Conservation (phyloP, 2,797 vertebrate genomes). For the Cynopterus sphinx region DNA sequence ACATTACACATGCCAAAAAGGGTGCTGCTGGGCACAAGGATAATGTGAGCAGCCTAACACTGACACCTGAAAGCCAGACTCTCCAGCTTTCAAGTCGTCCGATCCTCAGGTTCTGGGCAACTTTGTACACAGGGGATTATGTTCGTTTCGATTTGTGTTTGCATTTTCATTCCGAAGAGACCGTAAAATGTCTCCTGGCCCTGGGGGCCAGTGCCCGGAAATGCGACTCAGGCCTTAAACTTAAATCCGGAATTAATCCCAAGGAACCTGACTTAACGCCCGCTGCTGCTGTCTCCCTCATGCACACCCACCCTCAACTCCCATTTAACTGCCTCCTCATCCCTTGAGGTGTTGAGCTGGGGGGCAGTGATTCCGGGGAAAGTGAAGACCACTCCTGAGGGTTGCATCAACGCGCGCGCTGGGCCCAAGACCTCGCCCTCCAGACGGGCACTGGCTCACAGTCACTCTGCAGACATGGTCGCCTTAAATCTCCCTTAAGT, state of each 20-base stretch:
- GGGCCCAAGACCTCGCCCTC: neutral
- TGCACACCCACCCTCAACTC: neutral
- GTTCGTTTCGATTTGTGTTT: neutral
- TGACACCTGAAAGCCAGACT: neutral
- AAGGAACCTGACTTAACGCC: neutral
- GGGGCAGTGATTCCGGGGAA: neutral
- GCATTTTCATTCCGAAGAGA: neutral
- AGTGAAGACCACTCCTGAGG: neutral
- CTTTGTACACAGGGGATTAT: no score
- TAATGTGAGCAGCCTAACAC: neutral
- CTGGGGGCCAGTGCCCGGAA: constrained; percentile 1
- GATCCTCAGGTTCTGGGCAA: neutral
- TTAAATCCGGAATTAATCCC: neutral
- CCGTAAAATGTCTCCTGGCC: neutral
- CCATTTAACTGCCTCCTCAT: constrained; percentile 32
- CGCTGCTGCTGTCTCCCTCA: neutral
- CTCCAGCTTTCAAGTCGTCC: neutral
- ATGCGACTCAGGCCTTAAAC: neutral
- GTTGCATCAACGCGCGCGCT: neutral
- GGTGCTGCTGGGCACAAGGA: neutral
- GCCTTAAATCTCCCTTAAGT: constrained; percentile 87
- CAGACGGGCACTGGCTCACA: neutral
- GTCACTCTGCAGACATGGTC: constrained; percentile 80
- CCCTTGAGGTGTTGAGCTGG: constrained; percentile 40
- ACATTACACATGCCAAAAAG: neutral